Evolutionary conservation across 2,113 vertebrate species (phyloP).

Genomic region (Ammodytes dubius): DNA sequence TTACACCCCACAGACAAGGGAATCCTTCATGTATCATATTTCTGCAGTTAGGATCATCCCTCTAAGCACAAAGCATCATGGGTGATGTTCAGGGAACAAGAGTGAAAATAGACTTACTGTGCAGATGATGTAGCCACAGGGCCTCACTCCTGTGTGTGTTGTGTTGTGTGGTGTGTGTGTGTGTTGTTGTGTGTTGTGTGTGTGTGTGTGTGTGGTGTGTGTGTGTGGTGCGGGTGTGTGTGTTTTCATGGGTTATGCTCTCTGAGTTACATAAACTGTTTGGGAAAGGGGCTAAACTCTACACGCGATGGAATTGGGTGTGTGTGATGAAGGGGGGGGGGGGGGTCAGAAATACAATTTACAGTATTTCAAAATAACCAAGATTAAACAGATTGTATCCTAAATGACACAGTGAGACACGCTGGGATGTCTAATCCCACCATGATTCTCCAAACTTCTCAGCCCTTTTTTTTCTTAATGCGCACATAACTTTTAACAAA

Average conservation of each 20-base stretch:
- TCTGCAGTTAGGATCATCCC: slow-evolving; percentile 44
- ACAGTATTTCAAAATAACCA: slow-evolving; percentile 42
- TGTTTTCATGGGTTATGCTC: slow-evolving; percentile 44
- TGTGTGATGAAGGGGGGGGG: not conserved
- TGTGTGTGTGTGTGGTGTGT: slow-evolving; percentile 39
- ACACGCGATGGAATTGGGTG: slow-evolving; percentile 7
- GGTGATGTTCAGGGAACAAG: slow-evolving; percentile 50
- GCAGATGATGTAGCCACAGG: slow-evolving; percentile 70
- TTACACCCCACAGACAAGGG: not conserved
- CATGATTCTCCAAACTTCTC: slow-evolving; percentile 28
- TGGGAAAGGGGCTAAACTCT: slow-evolving; percentile 53
- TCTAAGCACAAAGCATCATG: slow-evolving; percentile 61
- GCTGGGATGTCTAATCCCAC: not conserved
- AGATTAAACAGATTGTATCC: slow-evolving; percentile 43
- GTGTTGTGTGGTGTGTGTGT: slow-evolving; percentile 30
- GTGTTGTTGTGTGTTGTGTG: no score
- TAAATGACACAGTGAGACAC: not conserved
- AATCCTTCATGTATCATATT: slow-evolving; percentile 45
- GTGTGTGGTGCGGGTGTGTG: slow-evolving; percentile 24
- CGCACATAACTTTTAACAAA: slow-evolving; percentile 49
- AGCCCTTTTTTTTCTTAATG: slow-evolving; percentile 20
- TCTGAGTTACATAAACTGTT: slow-evolving; percentile 71
- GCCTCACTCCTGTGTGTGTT: slow-evolving; percentile 22
- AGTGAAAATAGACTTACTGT: slow-evolving; percentile 52
- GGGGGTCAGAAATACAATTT: slow-evolving; percentile 52